A percentile compares a stretch with the other conserved stretches of the same genome.
phyloP scores from a whole-genome alignment of 2,113 vertebrate species.

The Lipotes vexillifer region DNA sequence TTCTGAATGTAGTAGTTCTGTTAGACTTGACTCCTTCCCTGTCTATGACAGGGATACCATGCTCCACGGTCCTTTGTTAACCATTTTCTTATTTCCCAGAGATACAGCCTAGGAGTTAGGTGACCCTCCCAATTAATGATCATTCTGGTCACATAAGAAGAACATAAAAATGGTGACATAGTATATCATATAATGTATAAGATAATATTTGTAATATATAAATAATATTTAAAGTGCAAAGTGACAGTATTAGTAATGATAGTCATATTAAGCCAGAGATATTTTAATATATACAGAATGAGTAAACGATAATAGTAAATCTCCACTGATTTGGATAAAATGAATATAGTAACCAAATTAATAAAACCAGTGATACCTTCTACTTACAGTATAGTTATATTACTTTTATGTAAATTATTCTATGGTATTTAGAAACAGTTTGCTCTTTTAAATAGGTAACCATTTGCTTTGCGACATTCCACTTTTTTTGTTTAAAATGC shows the following conservation, averaged over 20 bases:
- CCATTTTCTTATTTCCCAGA: neutral
- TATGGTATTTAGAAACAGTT: conserved; percentile 31
- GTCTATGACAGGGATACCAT: neutral
- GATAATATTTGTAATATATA: too few species aligned
- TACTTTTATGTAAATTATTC: neutral
- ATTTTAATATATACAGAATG: conserved; percentile 34
- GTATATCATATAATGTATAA: neutral
- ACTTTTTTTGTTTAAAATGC: neutral
- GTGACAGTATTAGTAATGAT: neutral
- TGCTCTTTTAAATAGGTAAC: conserved; percentile 42
- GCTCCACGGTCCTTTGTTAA: neutral
- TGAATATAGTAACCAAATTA: neutral
- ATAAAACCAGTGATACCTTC: conserved; percentile 3
- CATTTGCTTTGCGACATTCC: neutral
- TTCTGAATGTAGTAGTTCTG: neutral
- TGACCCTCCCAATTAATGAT: neutral
- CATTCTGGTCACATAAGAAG: neutral
- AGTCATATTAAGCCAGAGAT: conserved; percentile 3
- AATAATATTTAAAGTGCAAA: neutral
- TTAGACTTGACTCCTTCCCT: neutral
- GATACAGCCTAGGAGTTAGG: neutral
- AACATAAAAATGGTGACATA: conserved; percentile 21
- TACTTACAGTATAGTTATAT: neutral
- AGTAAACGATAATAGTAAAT: neutral
- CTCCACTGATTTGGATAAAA: neutral